Evolutionary conservation across 2,888 invertebrate species (phyloP).

Genomic region (Aporophyla lueneburgensis): DNA sequence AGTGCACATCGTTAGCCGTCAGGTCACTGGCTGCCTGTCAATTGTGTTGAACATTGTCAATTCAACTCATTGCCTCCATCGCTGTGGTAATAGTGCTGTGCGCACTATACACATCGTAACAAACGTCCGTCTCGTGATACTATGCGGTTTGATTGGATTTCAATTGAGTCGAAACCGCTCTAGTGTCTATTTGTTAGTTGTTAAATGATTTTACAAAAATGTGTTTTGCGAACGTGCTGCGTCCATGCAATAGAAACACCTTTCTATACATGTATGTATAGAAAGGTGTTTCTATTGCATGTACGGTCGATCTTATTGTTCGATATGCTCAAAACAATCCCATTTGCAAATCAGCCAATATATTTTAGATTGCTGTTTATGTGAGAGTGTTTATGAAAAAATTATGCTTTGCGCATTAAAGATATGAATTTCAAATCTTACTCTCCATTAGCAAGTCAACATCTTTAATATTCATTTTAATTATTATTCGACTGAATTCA

Average conservation of each 20-base stretch:
- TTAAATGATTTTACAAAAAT: constrained; percentile 73
- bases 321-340: constrained; percentile 48
- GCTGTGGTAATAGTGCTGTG: constrained; percentile 71
- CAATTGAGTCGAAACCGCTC: constrained; percentile 76
- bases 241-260: constrained; percentile 73
- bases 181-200: constrained; percentile 66
- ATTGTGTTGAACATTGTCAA: constrained; percentile 78
- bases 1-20: constrained; percentile 71
- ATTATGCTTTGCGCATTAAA: constrained; percentile 26
- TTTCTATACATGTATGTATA: constrained; percentile 71
- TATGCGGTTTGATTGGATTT: constrained; percentile 77
- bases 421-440: constrained; percentile 54
- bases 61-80: constrained; percentile 77
- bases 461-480: constrained; percentile 43
- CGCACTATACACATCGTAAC: constrained; percentile 71
- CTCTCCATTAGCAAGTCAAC: constrained; percentile 41
- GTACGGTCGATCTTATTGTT: constrained; percentile 51
- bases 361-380: constrained; percentile 37
- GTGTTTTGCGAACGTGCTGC: constrained; percentile 69
- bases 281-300: no score
- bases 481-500: constrained; percentile 49
- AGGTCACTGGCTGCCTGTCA: constrained; percentile 77
- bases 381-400: constrained; percentile 19
- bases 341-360: constrained; percentile 57
- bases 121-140: constrained; percentile 68